phyloP scores from a whole-genome alignment of 2,888 invertebrate species.

The Monoplex corrugatus region DNA sequence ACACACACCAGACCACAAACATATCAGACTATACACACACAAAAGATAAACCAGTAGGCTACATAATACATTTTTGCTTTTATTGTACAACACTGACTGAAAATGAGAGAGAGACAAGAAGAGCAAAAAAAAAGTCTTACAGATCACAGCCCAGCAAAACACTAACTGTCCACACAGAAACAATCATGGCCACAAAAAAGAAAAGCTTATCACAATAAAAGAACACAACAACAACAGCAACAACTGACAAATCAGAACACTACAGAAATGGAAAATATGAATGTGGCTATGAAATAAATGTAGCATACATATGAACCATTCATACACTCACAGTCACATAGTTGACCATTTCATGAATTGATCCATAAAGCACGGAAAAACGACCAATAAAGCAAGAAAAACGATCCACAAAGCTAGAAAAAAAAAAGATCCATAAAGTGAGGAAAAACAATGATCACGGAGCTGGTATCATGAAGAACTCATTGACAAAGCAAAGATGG shows the following conservation, averaged over 20 bases:
- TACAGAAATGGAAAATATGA: not conserved
- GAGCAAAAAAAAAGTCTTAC: not conserved
- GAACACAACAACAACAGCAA: not conserved
- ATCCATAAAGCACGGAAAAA: too few relatives aligned
- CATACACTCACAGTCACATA: too few relatives aligned
- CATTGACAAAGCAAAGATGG: too few relatives aligned
- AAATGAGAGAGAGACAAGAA: not conserved
- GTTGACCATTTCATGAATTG: too few relatives aligned
- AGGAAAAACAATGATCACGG: too few relatives aligned
- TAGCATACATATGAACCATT: not conserved
- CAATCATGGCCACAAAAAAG: not conserved
- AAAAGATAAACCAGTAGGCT: not conserved
- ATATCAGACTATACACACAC: too few relatives aligned
- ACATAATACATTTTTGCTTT: not conserved
- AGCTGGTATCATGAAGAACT: too few relatives aligned
- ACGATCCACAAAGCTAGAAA: too few relatives aligned
- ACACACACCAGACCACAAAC: not conserved
- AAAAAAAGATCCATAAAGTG: too few relatives aligned
- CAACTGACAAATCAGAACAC: not conserved
- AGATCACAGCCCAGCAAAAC: constrained; percentile 29
- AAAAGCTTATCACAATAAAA: not conserved
- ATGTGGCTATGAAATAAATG: not conserved
- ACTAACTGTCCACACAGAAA: not conserved
- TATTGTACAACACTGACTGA: constrained; percentile 33
- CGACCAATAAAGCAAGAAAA: too few relatives aligned